Evolutionary conservation across 2,113 vertebrate genomes (phyloP).

Genomic region (Pangasianodon gigas): DNA sequence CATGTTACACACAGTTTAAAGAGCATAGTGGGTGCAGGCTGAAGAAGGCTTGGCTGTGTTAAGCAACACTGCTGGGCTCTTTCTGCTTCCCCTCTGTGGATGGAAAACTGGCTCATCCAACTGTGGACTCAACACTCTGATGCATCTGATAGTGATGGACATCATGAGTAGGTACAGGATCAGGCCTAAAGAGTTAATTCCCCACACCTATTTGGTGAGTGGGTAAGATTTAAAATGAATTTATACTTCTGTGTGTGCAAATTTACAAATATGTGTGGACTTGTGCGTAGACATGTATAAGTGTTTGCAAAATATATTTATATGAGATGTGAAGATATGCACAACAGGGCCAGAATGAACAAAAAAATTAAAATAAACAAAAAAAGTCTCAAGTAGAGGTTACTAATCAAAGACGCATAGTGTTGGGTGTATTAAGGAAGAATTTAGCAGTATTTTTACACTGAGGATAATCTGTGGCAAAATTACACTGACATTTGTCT

Average conservation of each 20-base stretch:
- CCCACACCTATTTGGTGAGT: not conserved
- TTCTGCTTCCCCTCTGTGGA: not conserved
- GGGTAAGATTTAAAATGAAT: not conserved
- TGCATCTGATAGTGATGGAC: slow-evolving; percentile 4
- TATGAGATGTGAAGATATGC: not conserved
- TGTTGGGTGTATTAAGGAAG: not conserved
- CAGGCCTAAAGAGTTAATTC: not conserved
- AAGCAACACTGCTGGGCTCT: slow-evolving; percentile 16
- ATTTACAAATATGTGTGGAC: not conserved
- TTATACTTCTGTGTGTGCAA: not conserved
- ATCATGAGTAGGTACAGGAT: not conserved
- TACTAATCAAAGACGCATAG: not conserved
- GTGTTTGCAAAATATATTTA: not conserved
- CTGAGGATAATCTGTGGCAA: not conserved
- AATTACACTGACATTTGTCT: not conserved
- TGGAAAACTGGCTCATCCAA: slow-evolving; percentile 23
- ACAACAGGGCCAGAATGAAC: not conserved
- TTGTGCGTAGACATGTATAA: rapidly evolving
- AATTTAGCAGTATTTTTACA: not conserved
- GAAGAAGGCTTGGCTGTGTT: slow-evolving; percentile 30
- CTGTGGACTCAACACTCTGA: slow-evolving; percentile 11
- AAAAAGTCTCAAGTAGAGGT: not conserved
- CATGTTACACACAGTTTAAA: slow-evolving; percentile 32
- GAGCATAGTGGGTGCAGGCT: slow-evolving; percentile 27
- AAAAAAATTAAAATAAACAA: not conserved